Conservation (phyloP, 2,888 invertebrate species). For the Octodonta nipae region DNA sequence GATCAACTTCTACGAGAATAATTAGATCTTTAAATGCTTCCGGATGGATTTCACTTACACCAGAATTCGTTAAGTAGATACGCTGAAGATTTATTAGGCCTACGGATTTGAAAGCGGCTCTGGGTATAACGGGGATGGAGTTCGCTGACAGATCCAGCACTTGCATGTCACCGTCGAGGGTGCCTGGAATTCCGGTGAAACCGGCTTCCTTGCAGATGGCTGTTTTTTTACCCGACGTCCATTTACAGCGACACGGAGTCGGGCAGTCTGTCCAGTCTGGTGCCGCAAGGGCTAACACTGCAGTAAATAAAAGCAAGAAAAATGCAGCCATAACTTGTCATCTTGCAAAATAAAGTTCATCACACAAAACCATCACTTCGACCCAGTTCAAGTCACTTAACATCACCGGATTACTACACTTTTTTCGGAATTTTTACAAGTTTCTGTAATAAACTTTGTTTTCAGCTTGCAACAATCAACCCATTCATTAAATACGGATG, state of each 20-base stretch:
- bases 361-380: no score
- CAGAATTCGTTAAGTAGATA: conserved; percentile 63
- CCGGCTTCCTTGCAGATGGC: conserved; percentile 73
- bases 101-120: conserved; percentile 64
- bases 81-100: conserved; percentile 74
- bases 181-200: conserved; percentile 61
- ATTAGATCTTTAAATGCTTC: conserved; percentile 78
- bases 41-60: conserved; percentile 60
- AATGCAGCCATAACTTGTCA: conserved; percentile 32
- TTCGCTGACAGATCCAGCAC: conserved; percentile 76
- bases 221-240: conserved; percentile 83
- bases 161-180: conserved; percentile 63
- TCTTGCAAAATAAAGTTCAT: conserved; percentile 23
- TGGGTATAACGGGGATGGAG: conserved; percentile 57
- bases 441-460: conserved; percentile 4
- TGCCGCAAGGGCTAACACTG: conserved; percentile 40
- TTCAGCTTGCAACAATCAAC: not conserved
- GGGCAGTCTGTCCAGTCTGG: conserved; percentile 84
- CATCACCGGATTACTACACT: no score
- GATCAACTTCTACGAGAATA: conserved; percentile 75
- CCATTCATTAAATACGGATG: conserved; percentile 2
- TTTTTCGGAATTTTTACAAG: no score
- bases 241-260: conserved; percentile 76
- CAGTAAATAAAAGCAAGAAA: conserved; percentile 28
- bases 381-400: conserved; percentile 7